Evolutionary conservation across 2,797 vertebrate genomes (phyloP), one percentile per base, ranked within the genome.

Genomic region (Aythya fuligula): DNA sequence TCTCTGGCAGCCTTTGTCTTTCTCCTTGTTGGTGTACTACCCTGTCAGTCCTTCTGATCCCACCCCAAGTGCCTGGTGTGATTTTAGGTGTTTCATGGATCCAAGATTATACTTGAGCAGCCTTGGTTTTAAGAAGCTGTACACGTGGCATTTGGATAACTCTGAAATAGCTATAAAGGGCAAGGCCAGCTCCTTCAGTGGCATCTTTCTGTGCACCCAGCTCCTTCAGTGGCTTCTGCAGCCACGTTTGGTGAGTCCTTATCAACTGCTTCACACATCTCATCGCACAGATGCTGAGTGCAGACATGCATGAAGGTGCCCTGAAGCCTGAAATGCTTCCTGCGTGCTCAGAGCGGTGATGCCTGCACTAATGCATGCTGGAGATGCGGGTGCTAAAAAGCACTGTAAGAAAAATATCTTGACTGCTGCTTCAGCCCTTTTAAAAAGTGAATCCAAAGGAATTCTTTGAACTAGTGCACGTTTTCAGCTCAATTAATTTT

Each of bases 101-200:
- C 60, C 82, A 18, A 43, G 8, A 13, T 22, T 15, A 1, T 38
- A 19, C 36, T 6, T 82, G 57, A 61, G 36, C 39, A 93, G n/a
- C 70, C 13, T 2, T 81, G 19, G 8, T 45, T 89, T 93, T 53
- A 39, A n/a, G 70, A 24, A 43, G 41, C 51, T 81, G 34, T 18
- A 0, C 14, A 1, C 0, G 0, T 57, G 67, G 34, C 51, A 22
- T 11, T 53, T 54, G 43, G 66, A 20, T 30, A 70, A 41, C 3
- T 8, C 6, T 65, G 38, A 82, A 65, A 39, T n/a, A 58, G 22
- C 24, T 25, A 2, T 28, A n/a, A 58, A 21, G 32, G 27, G 8
- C 0, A 3, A 78, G 41, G 38, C 38, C 38, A 38, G 38, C 38
- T 38, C 38, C 38, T 38, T 38, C 38, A 38, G 38, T 38, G 38